A percentile compares a stretch with the other conserved stretches of the same genome.
These are phyloP conservation scores for Stenopsyche tienmushanensis DNA, from an alignment of 1,140 invertebrate genomes.

Conservation along the genomic window DNA sequence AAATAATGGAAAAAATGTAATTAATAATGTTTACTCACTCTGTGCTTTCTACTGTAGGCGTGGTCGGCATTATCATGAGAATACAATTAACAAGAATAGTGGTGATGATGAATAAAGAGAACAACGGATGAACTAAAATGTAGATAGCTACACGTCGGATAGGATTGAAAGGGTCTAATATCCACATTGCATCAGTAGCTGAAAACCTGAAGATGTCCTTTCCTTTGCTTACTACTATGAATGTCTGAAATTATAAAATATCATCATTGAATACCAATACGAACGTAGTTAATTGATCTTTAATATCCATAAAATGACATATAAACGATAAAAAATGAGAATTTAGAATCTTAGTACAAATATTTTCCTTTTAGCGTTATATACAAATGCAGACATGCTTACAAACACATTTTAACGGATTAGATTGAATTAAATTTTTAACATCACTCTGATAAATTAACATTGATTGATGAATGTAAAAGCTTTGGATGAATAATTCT, in stretches of 20 bases:
- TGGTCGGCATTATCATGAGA: conserved; percentile 95
- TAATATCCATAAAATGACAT: too few relatives aligned
- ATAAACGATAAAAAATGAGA: too few relatives aligned
- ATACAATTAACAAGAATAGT: conserved; percentile 98
- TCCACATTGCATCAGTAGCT: conserved; percentile 92
- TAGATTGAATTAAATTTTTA: neutral
- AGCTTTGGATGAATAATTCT: too few relatives aligned
- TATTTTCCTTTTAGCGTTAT: too few relatives aligned
- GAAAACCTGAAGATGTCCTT: conserved; percentile 99
- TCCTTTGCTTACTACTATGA: conserved; percentile 97
- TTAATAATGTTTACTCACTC: conserved; percentile 76
- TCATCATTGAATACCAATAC: neutral
- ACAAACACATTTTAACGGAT: too few relatives aligned
- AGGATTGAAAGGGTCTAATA: conserved; percentile 96
- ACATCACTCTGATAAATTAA: neutral
- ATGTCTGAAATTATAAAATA: conserved; percentile 77
- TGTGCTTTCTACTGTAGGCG: conserved; percentile 90
- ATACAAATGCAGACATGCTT: too few relatives aligned
- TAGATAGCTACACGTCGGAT: conserved; percentile 95
- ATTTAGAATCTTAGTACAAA: too few relatives aligned
- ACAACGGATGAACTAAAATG: conserved; percentile 95
- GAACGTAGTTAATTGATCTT: too few relatives aligned
- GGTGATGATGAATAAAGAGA: conserved; percentile 96
- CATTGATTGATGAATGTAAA: too few relatives aligned
- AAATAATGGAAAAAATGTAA: conserved; percentile 6